These are phyloP conservation scores for Parauchenoglanis punctatus DNA, from an alignment of 2,797 vertebrate genomes.

Conservation along the genomic window DNA sequence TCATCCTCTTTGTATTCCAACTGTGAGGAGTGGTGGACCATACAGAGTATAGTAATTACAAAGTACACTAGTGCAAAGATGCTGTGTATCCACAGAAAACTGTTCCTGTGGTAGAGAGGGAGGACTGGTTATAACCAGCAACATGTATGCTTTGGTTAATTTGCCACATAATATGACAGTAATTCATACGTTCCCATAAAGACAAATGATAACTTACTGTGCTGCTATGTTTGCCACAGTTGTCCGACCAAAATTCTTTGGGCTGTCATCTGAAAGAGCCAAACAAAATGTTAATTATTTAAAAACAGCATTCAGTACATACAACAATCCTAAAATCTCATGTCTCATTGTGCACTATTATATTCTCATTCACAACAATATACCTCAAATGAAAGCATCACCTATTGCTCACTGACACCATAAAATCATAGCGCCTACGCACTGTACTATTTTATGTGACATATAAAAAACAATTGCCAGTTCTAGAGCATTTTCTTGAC, in stretches of 20 bases:
- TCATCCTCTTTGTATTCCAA: slow-evolving; percentile 87
- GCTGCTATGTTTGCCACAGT: slow-evolving; percentile 91
- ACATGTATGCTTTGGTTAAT: slow-evolving; percentile 6
- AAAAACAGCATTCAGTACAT: not conserved
- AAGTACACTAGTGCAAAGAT: slow-evolving; percentile 91
- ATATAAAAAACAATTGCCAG: not conserved
- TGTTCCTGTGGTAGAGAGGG: slow-evolving; percentile 74
- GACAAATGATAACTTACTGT: slow-evolving; percentile 77
- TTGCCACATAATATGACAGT: slow-evolving; percentile 4
- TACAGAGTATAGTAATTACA: slow-evolving; percentile 85
- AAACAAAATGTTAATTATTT: slow-evolving; percentile 37
- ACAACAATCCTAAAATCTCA: not conserved
- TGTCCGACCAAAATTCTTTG: slow-evolving; percentile 90
- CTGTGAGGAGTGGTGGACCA: slow-evolving; percentile 88
- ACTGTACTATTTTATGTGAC: not conserved
- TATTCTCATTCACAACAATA: not conserved
- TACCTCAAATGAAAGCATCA: not conserved
- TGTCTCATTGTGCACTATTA: not conserved
- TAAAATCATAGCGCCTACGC: not conserved
- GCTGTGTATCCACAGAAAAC: slow-evolving; percentile 92
- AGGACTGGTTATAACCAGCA: slow-evolving; percentile 14
- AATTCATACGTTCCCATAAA: slow-evolving; percentile 15
- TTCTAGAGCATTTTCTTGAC: not conserved
- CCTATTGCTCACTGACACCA: not conserved
- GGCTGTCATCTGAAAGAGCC: slow-evolving; percentile 82